Evolutionary conservation across 2,888 invertebrate species (phyloP), one percentile per base, ranked within the genome.

Genomic region (Ophion slaviceki): DNA sequence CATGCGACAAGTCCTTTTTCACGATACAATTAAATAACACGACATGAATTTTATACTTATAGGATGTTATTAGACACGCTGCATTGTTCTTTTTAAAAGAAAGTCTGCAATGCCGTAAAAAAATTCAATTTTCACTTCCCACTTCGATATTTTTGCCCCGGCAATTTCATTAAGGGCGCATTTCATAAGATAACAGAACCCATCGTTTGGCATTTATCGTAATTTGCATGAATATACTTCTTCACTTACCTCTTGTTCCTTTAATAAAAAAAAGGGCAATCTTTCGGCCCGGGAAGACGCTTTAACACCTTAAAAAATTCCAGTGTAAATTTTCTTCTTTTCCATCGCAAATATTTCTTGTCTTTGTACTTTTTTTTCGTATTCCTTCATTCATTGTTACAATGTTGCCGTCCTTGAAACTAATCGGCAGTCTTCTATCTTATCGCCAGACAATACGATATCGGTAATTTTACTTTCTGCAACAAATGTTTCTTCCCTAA

Each of bases 221-320:
- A 20, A 75, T 76, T 76, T 66, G 64, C 66, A 76, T 76, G 32
- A 76, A 66, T 47, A 76, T 61, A 66, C 66, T 47, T 76, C 32
- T 76, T 76, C 66, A 66, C 32, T 76, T 53, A 36, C 64, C 66
- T 76, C 66, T 76, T 76, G 66, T 66, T 76, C 76, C 28, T 36
- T 66, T 53, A 53, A 57, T 66, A 24, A 24, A 76, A 76, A 53
- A 64, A 76, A 53, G 47, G 45, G 32, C 2, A 76, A 66, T 76
- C 76, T 76, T 76, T 76, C 76, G 76, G 66, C 53, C 66, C 76
- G 66, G 76, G 76, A 76, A 66, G 66, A 76, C 53, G 66, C 76
- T 76, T 57, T 2, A 66, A 53, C 66, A 32, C 66, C 76, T 57
- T 66, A 24, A 76, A n/a, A 76, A 76, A 76, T 76, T 76, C 53